These are phyloP conservation scores for Brotula barbata DNA, from an alignment of 2,797 vertebrate genomes.

Conservation along the genomic window DNA sequence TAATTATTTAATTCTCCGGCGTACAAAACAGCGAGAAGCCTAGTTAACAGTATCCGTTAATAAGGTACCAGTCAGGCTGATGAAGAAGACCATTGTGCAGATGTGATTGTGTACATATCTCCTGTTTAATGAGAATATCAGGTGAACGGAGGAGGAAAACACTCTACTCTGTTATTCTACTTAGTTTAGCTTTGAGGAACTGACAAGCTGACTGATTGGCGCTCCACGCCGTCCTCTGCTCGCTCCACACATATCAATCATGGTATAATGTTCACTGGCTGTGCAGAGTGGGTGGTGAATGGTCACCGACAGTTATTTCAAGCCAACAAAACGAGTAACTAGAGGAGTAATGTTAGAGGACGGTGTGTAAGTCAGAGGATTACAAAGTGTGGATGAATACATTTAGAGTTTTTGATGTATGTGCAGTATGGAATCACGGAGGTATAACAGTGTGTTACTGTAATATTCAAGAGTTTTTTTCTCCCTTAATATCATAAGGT, in stretches of 20 bases:
- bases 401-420: slow-evolving; percentile 9
- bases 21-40: slow-evolving; percentile 3
- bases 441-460: no score
- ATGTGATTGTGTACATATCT: slow-evolving; percentile 16
- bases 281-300: slow-evolving; percentile 35
- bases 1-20: slow-evolving; percentile 1
- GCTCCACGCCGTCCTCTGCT: slow-evolving; percentile 11
- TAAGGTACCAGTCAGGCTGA: slow-evolving; percentile 13
- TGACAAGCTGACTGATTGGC: slow-evolving; percentile 29
- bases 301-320: slow-evolving; percentile 33
- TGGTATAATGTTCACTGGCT: slow-evolving; percentile 26
- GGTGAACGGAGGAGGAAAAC: slow-evolving; percentile 25
- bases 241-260: slow-evolving; percentile 44
- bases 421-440: no score
- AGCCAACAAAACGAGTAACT: slow-evolving; percentile 8
- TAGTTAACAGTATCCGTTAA: background rate
- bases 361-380: background rate
- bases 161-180: slow-evolving; percentile 42
- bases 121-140: slow-evolving; percentile 35
- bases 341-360: slow-evolving; percentile 19
- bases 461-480: no score
- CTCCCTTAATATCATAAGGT: no score
- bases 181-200: slow-evolving; percentile 27
- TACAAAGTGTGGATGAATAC: slow-evolving; percentile 8
- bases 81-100: slow-evolving; percentile 21